phyloP scores from a whole-genome alignment of 2,113 vertebrate genomes.

The Chaetodon trifascialis region DNA sequence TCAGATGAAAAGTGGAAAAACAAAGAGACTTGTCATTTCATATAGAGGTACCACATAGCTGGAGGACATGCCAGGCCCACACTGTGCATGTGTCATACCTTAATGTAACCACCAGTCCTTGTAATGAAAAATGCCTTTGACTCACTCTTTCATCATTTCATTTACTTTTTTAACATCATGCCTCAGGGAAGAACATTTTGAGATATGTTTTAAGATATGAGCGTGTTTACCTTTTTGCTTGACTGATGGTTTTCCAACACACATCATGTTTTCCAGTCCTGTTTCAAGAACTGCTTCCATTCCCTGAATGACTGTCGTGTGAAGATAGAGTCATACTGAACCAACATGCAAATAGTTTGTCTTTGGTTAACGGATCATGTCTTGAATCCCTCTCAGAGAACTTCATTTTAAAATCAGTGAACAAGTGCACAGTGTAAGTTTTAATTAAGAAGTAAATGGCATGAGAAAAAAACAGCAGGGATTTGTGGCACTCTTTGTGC shows the following conservation, averaged over 20 bases:
- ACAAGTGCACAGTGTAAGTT: background rate
- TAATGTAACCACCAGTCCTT: constrained; percentile 36
- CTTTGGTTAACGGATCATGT: background rate
- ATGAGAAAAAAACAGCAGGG: background rate
- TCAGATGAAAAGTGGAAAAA: background rate
- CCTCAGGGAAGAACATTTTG: constrained; percentile 42
- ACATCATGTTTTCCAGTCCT: constrained; percentile 9
- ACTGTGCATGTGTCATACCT: constrained; percentile 24
- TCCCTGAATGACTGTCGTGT: background rate
- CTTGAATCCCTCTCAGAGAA: background rate
- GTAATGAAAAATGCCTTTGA: constrained; percentile 50
- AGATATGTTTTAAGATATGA: constrained; percentile 29
- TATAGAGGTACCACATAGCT: constrained; percentile 34
- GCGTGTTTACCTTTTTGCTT: constrained; percentile 10
- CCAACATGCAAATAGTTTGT: background rate
- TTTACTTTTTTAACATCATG: constrained; percentile 33
- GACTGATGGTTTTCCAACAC: background rate
- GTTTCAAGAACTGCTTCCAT: background rate
- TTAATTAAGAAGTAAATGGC: background rate
- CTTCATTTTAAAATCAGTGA: background rate
- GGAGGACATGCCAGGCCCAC: constrained; percentile 16
- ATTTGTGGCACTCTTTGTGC: background rate
- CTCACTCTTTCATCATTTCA: constrained; percentile 39
- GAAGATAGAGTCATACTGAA: background rate
- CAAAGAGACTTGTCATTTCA: constrained; percentile 29